These are phyloP conservation scores for Desmophyllum pertusum DNA, from an alignment of 92 coral and sea anemone species.

Conservation along the genomic window DNA sequence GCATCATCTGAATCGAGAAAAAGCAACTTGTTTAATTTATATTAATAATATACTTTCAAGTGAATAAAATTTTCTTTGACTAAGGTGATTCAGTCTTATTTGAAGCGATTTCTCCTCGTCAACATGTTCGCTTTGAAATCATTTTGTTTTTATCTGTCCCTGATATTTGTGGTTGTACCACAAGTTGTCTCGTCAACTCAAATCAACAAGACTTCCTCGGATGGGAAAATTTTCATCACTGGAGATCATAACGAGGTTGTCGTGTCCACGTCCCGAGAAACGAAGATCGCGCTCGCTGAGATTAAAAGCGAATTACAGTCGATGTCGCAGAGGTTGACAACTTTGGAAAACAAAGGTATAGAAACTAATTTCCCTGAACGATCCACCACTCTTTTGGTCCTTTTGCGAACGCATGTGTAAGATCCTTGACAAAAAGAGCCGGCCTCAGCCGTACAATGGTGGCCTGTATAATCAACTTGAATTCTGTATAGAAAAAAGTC, in stretches of 20 bases:
- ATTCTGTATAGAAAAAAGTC: too few species aligned
- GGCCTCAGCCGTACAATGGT: too few species aligned
- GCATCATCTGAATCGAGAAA: too few species aligned
- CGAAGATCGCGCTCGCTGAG: slow-evolving; percentile 9
- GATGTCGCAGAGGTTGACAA: background rate
- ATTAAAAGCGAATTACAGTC: background rate
- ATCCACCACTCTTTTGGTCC: background rate
- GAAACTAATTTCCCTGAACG: background rate
- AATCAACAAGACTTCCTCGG: background rate
- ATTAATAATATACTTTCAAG: background rate
- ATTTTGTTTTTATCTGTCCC: background rate
- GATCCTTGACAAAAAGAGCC: too few species aligned
- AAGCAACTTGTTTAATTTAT: slow-evolving; percentile 6
- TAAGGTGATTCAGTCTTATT: too few species aligned
- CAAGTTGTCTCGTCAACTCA: background rate
- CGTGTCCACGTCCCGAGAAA: slow-evolving; percentile 1
- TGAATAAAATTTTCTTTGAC: background rate
- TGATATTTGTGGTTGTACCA: background rate
- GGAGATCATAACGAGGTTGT: slow-evolving; percentile 17
- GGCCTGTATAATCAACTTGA: too few species aligned
- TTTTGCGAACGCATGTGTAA: background rate
- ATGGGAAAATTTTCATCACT: slow-evolving; percentile 5
- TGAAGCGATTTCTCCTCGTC: too few species aligned
- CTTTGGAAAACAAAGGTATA: background rate
- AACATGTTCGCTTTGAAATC: background rate